These are phyloP conservation scores for Alcis repandata DNA, from an alignment of 2,888 invertebrate genomes.

Conservation along the genomic window DNA sequence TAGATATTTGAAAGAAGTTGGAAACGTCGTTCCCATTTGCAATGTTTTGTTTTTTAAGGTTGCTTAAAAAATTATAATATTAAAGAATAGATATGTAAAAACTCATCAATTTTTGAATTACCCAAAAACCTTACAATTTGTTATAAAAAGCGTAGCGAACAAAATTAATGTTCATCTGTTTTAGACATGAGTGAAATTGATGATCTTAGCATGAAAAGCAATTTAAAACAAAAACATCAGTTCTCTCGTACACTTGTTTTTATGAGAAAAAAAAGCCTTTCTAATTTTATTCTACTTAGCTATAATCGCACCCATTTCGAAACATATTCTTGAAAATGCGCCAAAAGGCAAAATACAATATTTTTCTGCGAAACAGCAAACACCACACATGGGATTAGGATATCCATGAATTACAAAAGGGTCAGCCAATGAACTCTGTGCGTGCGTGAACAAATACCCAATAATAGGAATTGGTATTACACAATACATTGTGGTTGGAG, in stretches of 20 bases:
- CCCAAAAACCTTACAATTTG: too few species aligned
- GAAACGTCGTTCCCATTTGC: not conserved
- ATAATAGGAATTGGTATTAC: conserved; percentile 21
- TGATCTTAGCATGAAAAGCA: conserved; percentile 26
- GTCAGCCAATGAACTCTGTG: conserved; percentile 75
- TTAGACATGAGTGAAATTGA: conserved; percentile 23
- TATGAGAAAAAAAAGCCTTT: not conserved
- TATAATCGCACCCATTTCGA: not conserved
- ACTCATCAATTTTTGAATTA: too few species aligned
- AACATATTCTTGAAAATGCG: conserved; percentile 5
- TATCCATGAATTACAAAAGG: conserved; percentile 55
- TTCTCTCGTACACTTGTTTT: too few species aligned
- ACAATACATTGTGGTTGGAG: not conserved
- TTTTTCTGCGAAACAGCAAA: conserved; percentile 39
- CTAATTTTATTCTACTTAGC: too few species aligned
- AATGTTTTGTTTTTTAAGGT: too few species aligned
- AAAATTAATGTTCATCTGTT: conserved; percentile 21
- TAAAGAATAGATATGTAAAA: too few species aligned
- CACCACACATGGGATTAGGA: conserved; percentile 35
- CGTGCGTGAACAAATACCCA: conserved; percentile 33
- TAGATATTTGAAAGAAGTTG: not conserved
- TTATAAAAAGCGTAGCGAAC: too few species aligned
- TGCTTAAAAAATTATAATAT: too few species aligned
- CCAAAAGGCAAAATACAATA: conserved; percentile 37
- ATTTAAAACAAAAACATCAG: conserved; percentile 2